Base-by-base conservation (phyloP, 2,113 vertebrate genomes). In the Lethenteron camtschaticum region DNA sequence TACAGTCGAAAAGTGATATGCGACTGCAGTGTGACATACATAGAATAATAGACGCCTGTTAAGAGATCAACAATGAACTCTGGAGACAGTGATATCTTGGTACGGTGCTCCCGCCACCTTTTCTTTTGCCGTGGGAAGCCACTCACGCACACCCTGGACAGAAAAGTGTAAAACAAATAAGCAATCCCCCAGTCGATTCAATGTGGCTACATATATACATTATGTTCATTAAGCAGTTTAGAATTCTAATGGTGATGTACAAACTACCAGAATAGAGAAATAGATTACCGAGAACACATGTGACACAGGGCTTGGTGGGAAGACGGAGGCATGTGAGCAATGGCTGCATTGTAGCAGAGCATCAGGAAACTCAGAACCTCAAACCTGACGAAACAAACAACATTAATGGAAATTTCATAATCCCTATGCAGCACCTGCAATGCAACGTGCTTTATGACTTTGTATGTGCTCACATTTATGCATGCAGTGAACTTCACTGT, bases 31-130 rank as follows among this genome's bases (percentile, higher is more conserved):
- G 41, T 41, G 72, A 80, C 92, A 77, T 85, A 97, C 94, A 92
- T 88, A 75, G 89, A 83, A 0, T 97, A 91, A 80, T 95, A 97
- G 75, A 96, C 84, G 2, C 86, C 89, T n/a, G 89, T 90, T 73
- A 97, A 84, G 81, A 96, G 86, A 74, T 96, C 91, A 76, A 97
- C 94, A 89, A 97, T 96, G 78, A 97, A 97, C 76, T 89, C 89
- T 0, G 94, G 86, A 76, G 94, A 89, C 77, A 97, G 78, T 70
- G 90, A 79, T 74, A 97, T 88, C 11, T 91, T 85, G 72, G 87
- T 84, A 77, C 85, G 88, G 5, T 84, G 81, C 13, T 92, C 89
- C 73, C 85, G 86, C 94, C 94, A 97, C 20, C 79, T 77, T 75
- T 97, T 96, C 66, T 91, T 83, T 77, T 97, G 94, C 71, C 89